Evolutionary conservation across 2,888 invertebrate genomes (phyloP), one percentile per base, ranked within the genome.

Genomic region (Terebella lapidaria): DNA sequence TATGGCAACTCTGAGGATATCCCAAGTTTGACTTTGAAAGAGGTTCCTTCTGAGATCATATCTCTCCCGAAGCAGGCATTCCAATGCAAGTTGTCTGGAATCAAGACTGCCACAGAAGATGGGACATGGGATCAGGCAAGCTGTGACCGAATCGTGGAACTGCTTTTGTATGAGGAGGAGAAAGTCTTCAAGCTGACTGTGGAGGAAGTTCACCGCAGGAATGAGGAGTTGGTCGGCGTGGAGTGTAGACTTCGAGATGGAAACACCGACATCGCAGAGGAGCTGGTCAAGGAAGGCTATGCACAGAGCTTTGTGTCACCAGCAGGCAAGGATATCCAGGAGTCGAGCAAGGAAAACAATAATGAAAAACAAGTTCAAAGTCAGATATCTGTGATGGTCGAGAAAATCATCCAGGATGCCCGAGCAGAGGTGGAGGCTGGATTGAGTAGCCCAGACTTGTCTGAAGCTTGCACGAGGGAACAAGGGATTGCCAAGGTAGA

Each of bases 221-320:
- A 20, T 15, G 42, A 35, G 24, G 5, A 24, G 20, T 24, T 22
- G 20, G n/a, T n/a, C n/a, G 20, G 24, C 24, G 55, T 55, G 20
- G 35, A 30, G 2, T 15, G 22, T 15, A 24, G 24, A 5, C 30
- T 35, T 2, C 24, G 42, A 42, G 42, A 29, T 4, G 55, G 55
- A 10, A n/a, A 28, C 15, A 22, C 22, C 22, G 20, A 28, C 22
- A 22, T 55, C 22, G 30, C 24, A 24, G 30, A 55, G 30, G 35
- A 35, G 42, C 55, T 55, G 30, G 55, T 55, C 22, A 42, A 55
- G 20, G 35, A 42, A n/a, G 55, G 35, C 10, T 55, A 55, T 35
- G 55, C 49, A 5, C 49, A 22, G 5, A 5, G 49, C 35, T 18
- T 10, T 18, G 35, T 35, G 35, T 10, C 10, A 35, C 10, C 35